Evolutionary conservation across 2,888 invertebrate species (phyloP).

Genomic region (Diarsia rubi): DNA sequence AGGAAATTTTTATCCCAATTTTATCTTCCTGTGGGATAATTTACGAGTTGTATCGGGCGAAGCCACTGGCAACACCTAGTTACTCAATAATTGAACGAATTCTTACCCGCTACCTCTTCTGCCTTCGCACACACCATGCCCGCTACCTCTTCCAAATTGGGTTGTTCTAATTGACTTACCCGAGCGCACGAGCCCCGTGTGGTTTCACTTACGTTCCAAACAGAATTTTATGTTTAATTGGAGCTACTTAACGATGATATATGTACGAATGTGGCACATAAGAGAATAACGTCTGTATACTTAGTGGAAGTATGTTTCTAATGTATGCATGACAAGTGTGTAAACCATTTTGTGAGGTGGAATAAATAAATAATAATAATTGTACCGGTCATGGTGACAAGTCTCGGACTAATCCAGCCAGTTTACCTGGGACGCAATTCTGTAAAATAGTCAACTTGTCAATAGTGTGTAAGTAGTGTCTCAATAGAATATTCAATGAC

Average conservation of each 20-base stretch:
- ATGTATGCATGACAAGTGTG: background rate
- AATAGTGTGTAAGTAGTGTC: no score
- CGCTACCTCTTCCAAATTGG: conserved; percentile 44
- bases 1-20: no score
- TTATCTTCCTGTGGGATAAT: no score
- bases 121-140: background rate
- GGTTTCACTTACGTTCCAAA: conserved; percentile 53
- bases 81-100: background rate
- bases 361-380: background rate
- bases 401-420: background rate
- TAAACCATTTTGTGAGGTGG: background rate
- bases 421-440: no score
- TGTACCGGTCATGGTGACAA: background rate
- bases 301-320: background rate
- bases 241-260: conserved; percentile 37
- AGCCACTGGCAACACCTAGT: no score
- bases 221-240: conserved; percentile 60
- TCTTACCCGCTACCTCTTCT: background rate
- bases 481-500: no score
- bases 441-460: no score
- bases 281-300: background rate
- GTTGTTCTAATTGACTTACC: conserved; percentile 61
- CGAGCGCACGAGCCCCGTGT: conserved; percentile 29
- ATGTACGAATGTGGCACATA: conserved; percentile 8
- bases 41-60: no score